A percentile compares a stretch with the other conserved stretches of the same genome.
Evolutionary conservation across 2,888 invertebrate genomes (phyloP).

Genomic region (Polymixis lichenea): DNA sequence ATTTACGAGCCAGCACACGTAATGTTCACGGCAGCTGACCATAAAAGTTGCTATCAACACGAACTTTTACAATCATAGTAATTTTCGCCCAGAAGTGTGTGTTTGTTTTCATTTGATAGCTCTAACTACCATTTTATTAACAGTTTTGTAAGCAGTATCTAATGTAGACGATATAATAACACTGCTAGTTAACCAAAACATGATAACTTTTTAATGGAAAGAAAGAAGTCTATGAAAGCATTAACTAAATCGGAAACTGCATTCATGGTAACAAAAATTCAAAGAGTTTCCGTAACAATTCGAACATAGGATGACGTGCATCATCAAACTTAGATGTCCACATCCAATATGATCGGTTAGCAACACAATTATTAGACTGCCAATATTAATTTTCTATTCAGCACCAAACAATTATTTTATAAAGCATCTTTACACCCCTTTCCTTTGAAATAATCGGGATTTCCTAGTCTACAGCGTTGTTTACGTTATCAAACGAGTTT

Average conservation of each 20-base stretch:
- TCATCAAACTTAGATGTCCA: too few relatives aligned
- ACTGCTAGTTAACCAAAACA: background rate
- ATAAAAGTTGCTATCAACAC: constrained; percentile 45
- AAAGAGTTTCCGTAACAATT: background rate
- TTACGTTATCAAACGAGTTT: constrained; percentile 56
- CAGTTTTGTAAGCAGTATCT: background rate
- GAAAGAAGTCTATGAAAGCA: background rate
- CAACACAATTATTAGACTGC: too few relatives aligned
- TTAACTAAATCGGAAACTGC: background rate
- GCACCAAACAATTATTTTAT: background rate
- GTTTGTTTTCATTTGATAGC: constrained; percentile 17
- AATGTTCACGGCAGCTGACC: constrained; percentile 34
- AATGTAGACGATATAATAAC: background rate
- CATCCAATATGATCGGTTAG: too few relatives aligned
- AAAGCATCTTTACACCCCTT: constrained; percentile 12
- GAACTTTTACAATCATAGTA: constrained; percentile 31
- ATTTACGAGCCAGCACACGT: constrained; percentile 38
- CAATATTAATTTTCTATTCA: background rate
- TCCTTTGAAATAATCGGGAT: constrained; percentile 40
- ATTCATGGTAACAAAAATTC: background rate
- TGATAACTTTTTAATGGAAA: background rate
- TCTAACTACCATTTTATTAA: background rate
- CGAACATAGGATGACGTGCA: background rate
- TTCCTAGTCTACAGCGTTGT: constrained; percentile 45
- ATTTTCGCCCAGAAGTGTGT: constrained; percentile 20